These are phyloP conservation scores for Morphnarchus princeps DNA, from an alignment of 2,113 vertebrate species.

Conservation along the genomic window DNA sequence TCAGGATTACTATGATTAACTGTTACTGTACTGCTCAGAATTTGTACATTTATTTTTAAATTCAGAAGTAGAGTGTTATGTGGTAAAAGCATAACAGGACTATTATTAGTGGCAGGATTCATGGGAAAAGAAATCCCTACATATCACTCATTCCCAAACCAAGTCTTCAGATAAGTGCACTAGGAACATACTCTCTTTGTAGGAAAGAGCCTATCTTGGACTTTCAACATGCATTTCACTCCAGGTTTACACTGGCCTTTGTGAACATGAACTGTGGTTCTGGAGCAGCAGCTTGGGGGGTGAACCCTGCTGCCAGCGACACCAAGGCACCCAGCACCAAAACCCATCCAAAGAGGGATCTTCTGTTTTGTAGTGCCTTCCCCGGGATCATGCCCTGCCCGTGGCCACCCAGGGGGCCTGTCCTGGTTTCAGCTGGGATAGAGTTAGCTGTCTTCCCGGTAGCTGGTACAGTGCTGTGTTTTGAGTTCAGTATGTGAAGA, in stretches of 20 bases:
- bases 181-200: not conserved
- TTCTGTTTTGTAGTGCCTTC: not conserved
- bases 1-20: not conserved
- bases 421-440: no score
- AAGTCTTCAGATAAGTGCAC: not conserved
- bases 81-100: not conserved
- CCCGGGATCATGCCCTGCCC: not conserved
- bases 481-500: no score
- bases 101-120: not conserved
- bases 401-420: not conserved
- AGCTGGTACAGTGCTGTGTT: no score
- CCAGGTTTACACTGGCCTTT: not conserved
- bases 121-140: not conserved
- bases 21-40: not conserved
- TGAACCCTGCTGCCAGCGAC: rapidly evolving
- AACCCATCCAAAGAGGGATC: not conserved
- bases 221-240: not conserved
- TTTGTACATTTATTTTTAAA: not conserved
- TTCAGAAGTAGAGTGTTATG: not conserved
- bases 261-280: not conserved
- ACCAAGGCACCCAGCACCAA: not conserved
- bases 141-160: not conserved
- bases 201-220: not conserved
- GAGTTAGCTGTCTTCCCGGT: no score
- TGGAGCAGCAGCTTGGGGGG: not conserved